These are phyloP conservation scores for Bombycilla garrulus DNA, from an alignment of 2,113 vertebrate genomes.

Conservation along the genomic window DNA sequence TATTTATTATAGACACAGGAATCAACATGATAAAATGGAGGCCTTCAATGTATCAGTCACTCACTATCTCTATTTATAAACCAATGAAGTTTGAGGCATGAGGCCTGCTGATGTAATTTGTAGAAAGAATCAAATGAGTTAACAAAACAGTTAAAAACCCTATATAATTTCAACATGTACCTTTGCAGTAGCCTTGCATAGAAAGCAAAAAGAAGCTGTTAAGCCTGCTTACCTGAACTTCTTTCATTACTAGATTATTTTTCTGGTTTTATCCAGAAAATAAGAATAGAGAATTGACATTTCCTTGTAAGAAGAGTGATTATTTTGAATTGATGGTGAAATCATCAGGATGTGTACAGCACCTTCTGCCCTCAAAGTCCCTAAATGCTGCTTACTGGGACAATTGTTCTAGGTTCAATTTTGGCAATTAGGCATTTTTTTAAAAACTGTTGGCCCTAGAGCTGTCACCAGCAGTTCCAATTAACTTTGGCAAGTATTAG, in stretches of 20 bases:
- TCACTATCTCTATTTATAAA: neutral
- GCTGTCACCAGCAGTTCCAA: neutral
- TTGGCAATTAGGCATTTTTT: neutral
- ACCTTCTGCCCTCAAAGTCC: neutral
- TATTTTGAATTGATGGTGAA: neutral
- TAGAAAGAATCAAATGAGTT: neutral
- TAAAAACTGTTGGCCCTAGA: neutral
- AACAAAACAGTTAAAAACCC: neutral
- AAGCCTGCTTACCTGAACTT: neutral
- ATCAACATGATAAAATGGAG: neutral
- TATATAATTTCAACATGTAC: neutral
- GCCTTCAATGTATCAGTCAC: neutral
- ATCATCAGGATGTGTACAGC: neutral
- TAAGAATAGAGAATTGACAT: neutral
- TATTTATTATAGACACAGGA: neutral
- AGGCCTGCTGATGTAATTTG: neutral
- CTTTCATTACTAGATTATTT: neutral
- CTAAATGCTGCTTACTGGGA: neutral
- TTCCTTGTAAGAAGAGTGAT: neutral
- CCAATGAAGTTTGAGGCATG: neutral
- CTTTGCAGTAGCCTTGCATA: neutral
- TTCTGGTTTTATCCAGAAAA: neutral
- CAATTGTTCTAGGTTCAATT: neutral
- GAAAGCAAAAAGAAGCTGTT: neutral
- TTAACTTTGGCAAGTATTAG: neutral